Conservation (phyloP, 2,113 vertebrate species). For the Halichoerus grypus region DNA sequence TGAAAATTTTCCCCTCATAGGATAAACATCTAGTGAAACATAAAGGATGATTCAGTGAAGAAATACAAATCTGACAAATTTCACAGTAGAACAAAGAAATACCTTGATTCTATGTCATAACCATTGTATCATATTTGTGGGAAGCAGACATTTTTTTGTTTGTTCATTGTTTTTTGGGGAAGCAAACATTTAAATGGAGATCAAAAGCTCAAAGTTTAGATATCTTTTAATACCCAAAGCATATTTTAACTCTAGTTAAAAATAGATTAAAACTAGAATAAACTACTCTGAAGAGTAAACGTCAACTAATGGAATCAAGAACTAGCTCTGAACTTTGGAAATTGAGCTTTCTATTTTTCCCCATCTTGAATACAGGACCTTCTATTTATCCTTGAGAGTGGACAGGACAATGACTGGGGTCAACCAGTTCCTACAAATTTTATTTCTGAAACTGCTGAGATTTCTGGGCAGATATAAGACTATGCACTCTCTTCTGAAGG, state of each 20-base stretch:
- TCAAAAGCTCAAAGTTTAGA: neutral
- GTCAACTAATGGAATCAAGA: neutral
- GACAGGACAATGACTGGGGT: neutral
- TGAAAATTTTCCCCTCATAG: neutral
- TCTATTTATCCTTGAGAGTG: neutral
- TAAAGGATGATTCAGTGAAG: neutral
- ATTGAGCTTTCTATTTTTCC: neutral
- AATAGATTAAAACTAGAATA: neutral
- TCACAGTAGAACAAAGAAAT: neutral
- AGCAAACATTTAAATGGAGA: neutral
- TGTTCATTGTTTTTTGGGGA: neutral
- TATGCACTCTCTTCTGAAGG: neutral
- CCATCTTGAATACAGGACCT: neutral
- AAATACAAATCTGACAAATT: slow-evolving; percentile 19
- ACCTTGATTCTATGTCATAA: neutral
- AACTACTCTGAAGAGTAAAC: neutral
- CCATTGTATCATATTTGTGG: neutral
- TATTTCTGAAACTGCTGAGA: neutral
- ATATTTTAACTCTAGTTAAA: neutral
- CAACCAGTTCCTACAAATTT: neutral
- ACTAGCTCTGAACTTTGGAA: neutral
- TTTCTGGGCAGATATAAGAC: neutral
- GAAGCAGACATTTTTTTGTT: neutral
- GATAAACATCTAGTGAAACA: neutral
- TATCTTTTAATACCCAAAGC: neutral